Conservation (phyloP, 2,797 vertebrate genomes). For the Atherinosoma microstoma region DNA sequence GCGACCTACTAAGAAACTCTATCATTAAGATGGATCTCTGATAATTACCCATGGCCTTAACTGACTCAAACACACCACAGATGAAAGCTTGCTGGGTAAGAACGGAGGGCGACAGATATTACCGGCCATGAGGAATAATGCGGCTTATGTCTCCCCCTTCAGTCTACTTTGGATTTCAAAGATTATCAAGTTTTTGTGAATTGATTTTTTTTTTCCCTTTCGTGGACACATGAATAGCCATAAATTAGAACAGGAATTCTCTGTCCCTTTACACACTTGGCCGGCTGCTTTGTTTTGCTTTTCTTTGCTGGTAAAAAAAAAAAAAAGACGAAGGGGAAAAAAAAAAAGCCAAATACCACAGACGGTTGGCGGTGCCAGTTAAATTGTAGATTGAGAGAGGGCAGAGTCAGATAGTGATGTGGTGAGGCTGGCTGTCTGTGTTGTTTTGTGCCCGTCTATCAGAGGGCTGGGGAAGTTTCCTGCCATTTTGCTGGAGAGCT, state of each 20-base stretch:
- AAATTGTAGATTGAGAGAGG: conserved; percentile 39
- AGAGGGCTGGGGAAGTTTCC: conserved; percentile 92
- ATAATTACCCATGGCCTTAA: conserved; percentile 45
- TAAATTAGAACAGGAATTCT: conserved; percentile 37
- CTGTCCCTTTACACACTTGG: conserved; percentile 35
- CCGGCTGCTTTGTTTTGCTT: conserved; percentile 35
- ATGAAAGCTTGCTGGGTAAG: conserved; percentile 44
- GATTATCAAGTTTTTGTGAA: background rate
- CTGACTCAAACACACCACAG: conserved; percentile 51
- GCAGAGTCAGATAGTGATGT: conserved; percentile 78
- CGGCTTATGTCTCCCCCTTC: conserved; percentile 81
- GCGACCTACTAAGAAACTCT: conserved; percentile 63
- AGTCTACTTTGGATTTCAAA: conserved; percentile 51
- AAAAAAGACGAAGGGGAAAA: background rate
- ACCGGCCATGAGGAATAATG: conserved; percentile 31
- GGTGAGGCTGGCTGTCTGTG: conserved; percentile 65
- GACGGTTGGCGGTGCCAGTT: conserved; percentile 61
- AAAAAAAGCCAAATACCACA: conserved; percentile 39
- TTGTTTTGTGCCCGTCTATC: conserved; percentile 75
- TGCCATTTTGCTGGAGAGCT: conserved; percentile 94
- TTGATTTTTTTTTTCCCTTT: background rate
- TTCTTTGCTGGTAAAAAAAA: conserved; percentile 9
- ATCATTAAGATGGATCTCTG: conserved; percentile 71
- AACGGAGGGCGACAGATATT: conserved; percentile 30
- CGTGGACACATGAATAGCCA: conserved; percentile 25